Percentiles rank a stretch among this genome's conserved stretches.
These are phyloP conservation scores for Nipponacmea schrenckii DNA, from an alignment of 2,888 invertebrate species.

Conservation along the genomic window DNA sequence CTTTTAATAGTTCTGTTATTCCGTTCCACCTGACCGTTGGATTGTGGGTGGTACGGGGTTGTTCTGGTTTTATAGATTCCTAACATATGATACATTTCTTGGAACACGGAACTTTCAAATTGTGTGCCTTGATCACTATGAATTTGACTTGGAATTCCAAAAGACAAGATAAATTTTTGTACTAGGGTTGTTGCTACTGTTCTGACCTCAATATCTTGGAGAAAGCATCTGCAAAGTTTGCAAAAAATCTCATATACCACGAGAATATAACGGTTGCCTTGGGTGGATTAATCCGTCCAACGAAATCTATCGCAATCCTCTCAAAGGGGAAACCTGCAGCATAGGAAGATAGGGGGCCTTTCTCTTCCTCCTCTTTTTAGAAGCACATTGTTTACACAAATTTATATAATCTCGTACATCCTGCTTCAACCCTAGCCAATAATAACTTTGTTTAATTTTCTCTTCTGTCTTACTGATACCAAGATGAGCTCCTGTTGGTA, in stretches of 20 bases:
- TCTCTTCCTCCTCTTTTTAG: background rate
- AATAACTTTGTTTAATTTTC: conserved; percentile 9
- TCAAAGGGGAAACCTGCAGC: conserved; percentile 27
- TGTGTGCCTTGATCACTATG: background rate
- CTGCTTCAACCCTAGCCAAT: conserved; percentile 11
- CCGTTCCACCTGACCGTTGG: background rate
- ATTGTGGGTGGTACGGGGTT: background rate
- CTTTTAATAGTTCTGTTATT: background rate
- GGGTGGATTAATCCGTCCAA: conserved; percentile 25
- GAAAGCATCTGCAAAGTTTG: conserved; percentile 32
- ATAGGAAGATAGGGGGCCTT: background rate
- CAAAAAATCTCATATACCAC: conserved; percentile 31
- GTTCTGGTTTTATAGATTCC: background rate
- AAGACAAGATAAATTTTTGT: conserved; percentile 15
- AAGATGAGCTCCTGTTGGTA: conserved; percentile 5
- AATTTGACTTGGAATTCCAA: background rate
- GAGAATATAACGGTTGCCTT: conserved; percentile 31
- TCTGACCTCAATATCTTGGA: conserved; percentile 28
- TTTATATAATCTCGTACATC: conserved; percentile 2
- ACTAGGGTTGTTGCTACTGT: conserved; percentile 31
- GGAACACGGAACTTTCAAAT: conserved; percentile 1
- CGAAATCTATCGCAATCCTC: conserved; percentile 26
- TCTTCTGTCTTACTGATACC: conserved; percentile 5
- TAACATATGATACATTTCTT: background rate
- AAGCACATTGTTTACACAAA: background rate